These are phyloP conservation scores for Labia minor DNA, from an alignment of 2,888 invertebrate species.

Conservation along the genomic window DNA sequence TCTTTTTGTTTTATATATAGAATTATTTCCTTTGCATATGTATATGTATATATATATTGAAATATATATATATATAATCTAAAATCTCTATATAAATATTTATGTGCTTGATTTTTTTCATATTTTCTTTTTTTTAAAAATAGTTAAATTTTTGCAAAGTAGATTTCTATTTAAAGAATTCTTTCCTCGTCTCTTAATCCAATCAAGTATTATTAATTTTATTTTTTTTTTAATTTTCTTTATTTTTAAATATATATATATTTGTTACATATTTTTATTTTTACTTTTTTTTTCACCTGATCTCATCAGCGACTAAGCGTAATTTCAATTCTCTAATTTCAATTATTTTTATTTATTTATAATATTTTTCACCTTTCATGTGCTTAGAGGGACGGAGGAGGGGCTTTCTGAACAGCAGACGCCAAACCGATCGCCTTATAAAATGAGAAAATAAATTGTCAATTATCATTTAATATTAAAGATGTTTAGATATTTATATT, in stretches of 20 bases:
- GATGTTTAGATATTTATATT: no score
- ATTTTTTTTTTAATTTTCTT: no score
- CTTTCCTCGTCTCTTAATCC: not conserved
- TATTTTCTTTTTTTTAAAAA: not conserved
- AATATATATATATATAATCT: not conserved
- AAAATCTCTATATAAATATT: not conserved
- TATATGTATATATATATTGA: not conserved
- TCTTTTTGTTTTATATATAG: no score
- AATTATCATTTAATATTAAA: no score
- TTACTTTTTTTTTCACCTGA: no score
- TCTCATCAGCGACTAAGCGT: not conserved
- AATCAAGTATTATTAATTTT: not conserved
- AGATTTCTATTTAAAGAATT: not conserved
- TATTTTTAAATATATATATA: no score
- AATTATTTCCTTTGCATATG: not conserved
- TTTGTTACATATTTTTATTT: no score
- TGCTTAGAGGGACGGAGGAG: slow-evolving; percentile 6
- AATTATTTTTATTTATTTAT: not conserved
- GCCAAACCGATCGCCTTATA: not conserved
- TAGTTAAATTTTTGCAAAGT: not conserved
- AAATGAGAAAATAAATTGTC: not conserved
- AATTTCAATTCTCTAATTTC: not conserved
- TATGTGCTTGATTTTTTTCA: not conserved
- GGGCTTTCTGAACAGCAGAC: slow-evolving; percentile 13
- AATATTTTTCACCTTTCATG: not conserved